Evolutionary conservation across 1,140 invertebrate genomes (phyloP).

Genomic region (Caligus rogercresseyi): DNA sequence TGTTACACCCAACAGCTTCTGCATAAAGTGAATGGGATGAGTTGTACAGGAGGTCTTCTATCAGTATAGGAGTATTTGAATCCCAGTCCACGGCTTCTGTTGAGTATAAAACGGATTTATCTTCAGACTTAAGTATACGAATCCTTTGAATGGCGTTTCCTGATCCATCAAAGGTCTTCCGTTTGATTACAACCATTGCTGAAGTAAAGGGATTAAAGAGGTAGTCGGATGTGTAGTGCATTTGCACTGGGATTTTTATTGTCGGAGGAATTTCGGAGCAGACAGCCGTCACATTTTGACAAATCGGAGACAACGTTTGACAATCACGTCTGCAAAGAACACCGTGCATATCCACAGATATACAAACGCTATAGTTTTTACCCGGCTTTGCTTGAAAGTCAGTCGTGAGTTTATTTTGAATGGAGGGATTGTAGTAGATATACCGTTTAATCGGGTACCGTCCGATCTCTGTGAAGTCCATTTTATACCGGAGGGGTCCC

Average conservation of each 20-base stretch:
- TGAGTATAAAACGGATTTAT: background rate
- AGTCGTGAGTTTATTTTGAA: background rate
- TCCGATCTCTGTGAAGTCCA: background rate
- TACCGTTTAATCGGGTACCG: background rate
- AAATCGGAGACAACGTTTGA: background rate
- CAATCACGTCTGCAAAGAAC: background rate
- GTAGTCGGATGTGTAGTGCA: background rate
- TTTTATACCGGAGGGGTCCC: background rate
- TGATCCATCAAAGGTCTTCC: background rate
- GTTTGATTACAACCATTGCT: background rate
- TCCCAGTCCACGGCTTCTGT: background rate
- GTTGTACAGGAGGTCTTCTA: background rate
- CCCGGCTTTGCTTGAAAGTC: background rate
- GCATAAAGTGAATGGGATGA: background rate
- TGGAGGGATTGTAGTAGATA: background rate
- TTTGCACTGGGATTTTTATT: background rate
- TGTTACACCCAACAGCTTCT: background rate
- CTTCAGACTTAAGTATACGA: background rate
- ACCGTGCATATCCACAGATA: background rate
- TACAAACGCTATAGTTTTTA: background rate
- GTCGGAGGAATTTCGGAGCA: background rate
- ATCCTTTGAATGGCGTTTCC: background rate
- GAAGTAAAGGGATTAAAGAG: background rate
- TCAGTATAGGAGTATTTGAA: background rate
- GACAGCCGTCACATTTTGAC: background rate